Percentiles rank a stretch among this genome's conserved stretches.
Evolutionary conservation across 1,140 invertebrate species (phyloP).

Genomic region (Drosophila trapezifrons): DNA sequence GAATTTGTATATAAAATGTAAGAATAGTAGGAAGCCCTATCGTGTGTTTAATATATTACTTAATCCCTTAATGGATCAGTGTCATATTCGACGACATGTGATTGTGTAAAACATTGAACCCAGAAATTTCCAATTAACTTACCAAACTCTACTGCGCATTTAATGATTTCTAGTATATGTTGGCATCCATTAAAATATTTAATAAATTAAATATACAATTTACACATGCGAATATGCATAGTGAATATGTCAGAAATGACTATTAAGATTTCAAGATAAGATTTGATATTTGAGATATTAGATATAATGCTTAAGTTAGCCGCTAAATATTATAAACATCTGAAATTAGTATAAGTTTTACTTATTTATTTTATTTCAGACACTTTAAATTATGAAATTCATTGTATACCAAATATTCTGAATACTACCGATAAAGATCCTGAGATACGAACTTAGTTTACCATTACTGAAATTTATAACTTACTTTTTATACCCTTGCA

Average conservation of each 20-base stretch:
- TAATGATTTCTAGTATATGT: not conserved
- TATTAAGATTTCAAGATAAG: too few species aligned
- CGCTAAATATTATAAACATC: too few species aligned
- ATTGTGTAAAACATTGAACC: too few species aligned
- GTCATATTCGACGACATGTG: too few species aligned
- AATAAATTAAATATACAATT: not conserved
- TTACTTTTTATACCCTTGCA: too few species aligned
- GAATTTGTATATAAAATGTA: not conserved
- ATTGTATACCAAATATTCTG: not conserved
- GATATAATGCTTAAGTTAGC: too few species aligned
- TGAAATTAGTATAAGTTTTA: not conserved
- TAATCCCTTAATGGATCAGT: not conserved
- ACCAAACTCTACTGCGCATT: not conserved
- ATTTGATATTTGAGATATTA: too few species aligned
- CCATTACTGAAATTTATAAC: too few species aligned
- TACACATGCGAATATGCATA: not conserved
- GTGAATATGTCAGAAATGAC: not conserved
- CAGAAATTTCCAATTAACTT: not conserved
- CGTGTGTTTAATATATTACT: not conserved
- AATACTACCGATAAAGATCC: not conserved
- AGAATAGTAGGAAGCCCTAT: not conserved
- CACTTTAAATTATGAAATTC: too few species aligned
- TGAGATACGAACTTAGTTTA: not conserved
- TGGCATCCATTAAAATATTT: not conserved
- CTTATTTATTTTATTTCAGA: not conserved